phyloP scores from a whole-genome alignment of 2,797 vertebrate species.

The Channallabes apus region DNA sequence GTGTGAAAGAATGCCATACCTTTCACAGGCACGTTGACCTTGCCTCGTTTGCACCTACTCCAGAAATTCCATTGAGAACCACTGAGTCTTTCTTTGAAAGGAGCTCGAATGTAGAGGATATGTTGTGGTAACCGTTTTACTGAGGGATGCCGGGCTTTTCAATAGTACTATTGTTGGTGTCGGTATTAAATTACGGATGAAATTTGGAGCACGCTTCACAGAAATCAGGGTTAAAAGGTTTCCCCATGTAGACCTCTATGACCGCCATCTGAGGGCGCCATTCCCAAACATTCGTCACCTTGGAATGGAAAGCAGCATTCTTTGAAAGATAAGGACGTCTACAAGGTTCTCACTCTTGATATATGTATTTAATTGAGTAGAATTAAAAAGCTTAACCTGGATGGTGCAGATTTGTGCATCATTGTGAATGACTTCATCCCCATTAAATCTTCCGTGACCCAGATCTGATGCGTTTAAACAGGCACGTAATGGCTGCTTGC shows the following conservation, averaged over 20 bases:
- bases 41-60: conserved; percentile 38
- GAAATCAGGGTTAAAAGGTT: conserved; percentile 16
- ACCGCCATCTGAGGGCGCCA: conserved; percentile 71
- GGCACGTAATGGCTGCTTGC: conserved; percentile 67
- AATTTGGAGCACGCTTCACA: background rate
- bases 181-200: background rate
- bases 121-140: background rate
- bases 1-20: conserved; percentile 38
- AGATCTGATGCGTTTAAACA: conserved; percentile 60
- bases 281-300: conserved; percentile 54
- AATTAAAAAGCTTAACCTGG: background rate
- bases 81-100: background rate
- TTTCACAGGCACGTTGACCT: conserved; percentile 30
- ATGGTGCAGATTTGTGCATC: background rate
- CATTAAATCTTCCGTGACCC: conserved; percentile 36
- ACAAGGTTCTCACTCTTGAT: background rate
- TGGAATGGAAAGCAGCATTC: background rate
- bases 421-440: background rate
- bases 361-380: background rate
- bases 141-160: background rate
- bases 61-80: conserved; percentile 21
- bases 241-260: conserved; percentile 55
- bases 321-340: background rate
- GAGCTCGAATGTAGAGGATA: background rate
- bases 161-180: background rate